A percentile compares a stretch with the other conserved stretches of the same genome.
Evolutionary conservation across 2,797 vertebrate genomes (phyloP).

Genomic region (Phylloscopus collybita): DNA sequence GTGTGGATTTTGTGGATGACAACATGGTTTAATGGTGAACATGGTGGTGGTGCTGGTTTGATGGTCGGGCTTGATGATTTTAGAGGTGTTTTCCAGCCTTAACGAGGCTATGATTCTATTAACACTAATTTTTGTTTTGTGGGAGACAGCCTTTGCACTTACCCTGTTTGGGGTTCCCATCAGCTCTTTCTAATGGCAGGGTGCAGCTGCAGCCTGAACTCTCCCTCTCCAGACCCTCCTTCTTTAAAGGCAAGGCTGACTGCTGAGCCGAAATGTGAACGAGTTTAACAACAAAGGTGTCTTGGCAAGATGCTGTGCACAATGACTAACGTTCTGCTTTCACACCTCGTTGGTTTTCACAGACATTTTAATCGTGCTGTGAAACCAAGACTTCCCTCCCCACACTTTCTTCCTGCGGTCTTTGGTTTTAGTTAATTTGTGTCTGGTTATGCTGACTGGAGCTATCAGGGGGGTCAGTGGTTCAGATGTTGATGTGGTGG

Average conservation of each 20-base stretch:
- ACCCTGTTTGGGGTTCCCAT: neutral
- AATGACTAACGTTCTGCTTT: constrained; percentile 35
- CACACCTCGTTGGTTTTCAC: neutral
- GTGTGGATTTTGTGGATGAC: neutral
- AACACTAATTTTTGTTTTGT: neutral
- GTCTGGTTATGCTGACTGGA: neutral
- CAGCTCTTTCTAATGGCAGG: neutral
- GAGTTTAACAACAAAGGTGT: constrained; percentile 9
- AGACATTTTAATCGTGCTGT: neutral
- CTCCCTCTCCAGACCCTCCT: neutral
- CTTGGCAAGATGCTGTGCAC: neutral
- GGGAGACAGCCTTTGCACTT: neutral
- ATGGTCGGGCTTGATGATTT: neutral
- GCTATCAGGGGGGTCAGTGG: neutral
- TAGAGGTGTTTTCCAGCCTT: neutral
- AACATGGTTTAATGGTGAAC: neutral
- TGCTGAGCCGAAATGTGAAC: neutral
- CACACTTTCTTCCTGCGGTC: neutral
- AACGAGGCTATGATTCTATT: fast-evolving
- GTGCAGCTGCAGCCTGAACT: neutral
- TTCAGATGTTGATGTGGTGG: neutral
- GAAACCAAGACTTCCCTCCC: neutral
- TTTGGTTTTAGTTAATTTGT: neutral
- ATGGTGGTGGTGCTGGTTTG: neutral
- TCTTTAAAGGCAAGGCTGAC: neutral